Conservation (phyloP, 2,888 invertebrate species). For the Lepidonotus clava region DNA sequence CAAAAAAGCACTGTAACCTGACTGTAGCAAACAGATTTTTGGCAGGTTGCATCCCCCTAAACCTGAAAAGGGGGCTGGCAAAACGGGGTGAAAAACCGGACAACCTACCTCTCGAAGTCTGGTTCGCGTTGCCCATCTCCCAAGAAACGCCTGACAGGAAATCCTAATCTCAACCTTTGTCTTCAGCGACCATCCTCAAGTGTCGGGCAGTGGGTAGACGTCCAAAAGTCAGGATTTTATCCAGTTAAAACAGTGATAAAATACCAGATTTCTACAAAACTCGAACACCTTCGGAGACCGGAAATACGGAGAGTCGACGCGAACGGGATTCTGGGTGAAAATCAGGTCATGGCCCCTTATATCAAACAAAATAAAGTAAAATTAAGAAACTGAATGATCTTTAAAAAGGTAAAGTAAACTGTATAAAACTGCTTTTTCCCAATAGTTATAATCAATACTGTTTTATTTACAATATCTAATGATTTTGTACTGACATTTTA, state of each 20-base stretch:
- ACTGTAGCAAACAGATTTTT: no score
- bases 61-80: no score
- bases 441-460: no score
- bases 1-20: no score
- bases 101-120: constrained; percentile 6
- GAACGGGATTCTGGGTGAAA: not conserved
- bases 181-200: constrained; percentile 19
- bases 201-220: not conserved
- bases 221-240: not conserved
- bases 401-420: no score
- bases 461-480: no score
- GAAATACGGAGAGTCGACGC: constrained; percentile 28
- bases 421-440: no score
- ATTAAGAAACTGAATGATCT: not conserved
- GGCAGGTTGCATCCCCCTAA: no score
- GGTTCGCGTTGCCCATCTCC: constrained; percentile 31
- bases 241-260: not conserved
- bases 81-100: not conserved
- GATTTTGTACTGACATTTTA: no score
- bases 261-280: not conserved
- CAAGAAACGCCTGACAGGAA: not conserved
- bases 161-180: constrained; percentile 31
- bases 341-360: not conserved
- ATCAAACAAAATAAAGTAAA: not conserved
- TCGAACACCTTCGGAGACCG: constrained; percentile 31